Evolutionary conservation across 2,113 vertebrate species (phyloP), one percentile per base, ranked within the genome.

Genomic region (Triplophysa tibetana): DNA sequence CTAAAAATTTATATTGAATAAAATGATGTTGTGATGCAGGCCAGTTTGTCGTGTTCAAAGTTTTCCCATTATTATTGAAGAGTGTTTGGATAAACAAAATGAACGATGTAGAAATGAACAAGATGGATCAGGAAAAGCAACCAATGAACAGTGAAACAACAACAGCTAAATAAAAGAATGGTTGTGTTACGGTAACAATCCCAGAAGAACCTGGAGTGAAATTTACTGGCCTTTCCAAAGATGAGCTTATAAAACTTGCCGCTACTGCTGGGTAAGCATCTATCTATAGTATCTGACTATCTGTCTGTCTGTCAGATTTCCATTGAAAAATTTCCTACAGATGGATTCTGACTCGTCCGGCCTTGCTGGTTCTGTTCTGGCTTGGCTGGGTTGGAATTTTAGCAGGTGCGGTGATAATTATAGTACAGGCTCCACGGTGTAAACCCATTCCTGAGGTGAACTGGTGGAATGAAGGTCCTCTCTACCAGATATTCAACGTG

Each of bases 341-440:
- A 68, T 97, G 96, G 96, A 93, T 95, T 23, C 88, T 95, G 17
- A 93, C 93, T 26, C 95, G 96, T 52, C 94, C 92, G 93, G 88
- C 85, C 8, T 92, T 97, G 43, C 93, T 97, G 16, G 43, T 94
- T 76, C 92, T 97, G 43, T 96, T 97, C 86, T 97, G 96, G 96
- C 87, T 97, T 14, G 96, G 95, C 84, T 97, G 96, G 96, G 43
- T 95, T 0, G 96, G 94, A 10, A 97, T 97, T 95, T 90, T 97
- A 84, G 96, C 95, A 0, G 95, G 94, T 3, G 94, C 96, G 43
- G 90, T 97, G n/a, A 92, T 87, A 70, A 96, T 97, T 88, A 97
- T 97, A 8, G 94, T 96, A 45, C 92, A 91, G 69, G 96, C 96
- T 11, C 96, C 96, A 0, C 94, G 95, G 73, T 97, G 96, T 85